Evolutionary conservation across 2,113 vertebrate genomes (phyloP), one percentile per base, ranked within the genome.

Genomic region (Nansenia antarctica): DNA sequence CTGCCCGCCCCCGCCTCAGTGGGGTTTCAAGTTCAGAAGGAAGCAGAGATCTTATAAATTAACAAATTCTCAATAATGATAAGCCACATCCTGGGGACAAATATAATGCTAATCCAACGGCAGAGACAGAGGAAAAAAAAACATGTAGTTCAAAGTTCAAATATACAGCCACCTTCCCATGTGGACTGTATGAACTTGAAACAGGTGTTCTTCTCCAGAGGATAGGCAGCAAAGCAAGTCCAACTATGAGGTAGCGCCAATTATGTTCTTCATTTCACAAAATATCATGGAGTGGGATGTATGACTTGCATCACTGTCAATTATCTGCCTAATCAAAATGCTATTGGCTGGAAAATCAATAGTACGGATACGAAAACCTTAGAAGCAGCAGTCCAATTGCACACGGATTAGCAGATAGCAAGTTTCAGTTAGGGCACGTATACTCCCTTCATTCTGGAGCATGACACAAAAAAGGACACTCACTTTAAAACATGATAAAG

Each of bases 211-310:
- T 60, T 60, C 35, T 31, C 58, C 57, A 32, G 57, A 59, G n/a
- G 31, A 53, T 7, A 24, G 20, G 32, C 30, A 60, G 58, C 18
- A 20, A 35, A 60, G 32, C 31, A 35, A 35, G 31, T 60, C 58
- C 20, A n/a, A 53, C 49, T 57, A 57, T 60, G 58, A 60, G 58
- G 58, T 60, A 60, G 58, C 35, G 58, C 58, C 58, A 60, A 58
- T 60, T 34, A 60, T 34, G 58, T 60, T 12, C 58, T 60, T 60
- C 9, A 60, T 24, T 60, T 60, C 15, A 60, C 58, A 34, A 60
- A 60, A 35, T 55, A 55, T 55, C 24, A 60, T 24, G 32, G 58
- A 29, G 12, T 22, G 32, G n/a, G 9, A 18, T 58, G 27, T 27
- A 58, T 58, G 55, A 58, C 55, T 58, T 58, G 15, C 9, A 60